Evolutionary conservation across 2,888 invertebrate genomes (phyloP), one percentile per base, ranked within the genome.

Genomic region (Glaucopsyche alexis): DNA sequence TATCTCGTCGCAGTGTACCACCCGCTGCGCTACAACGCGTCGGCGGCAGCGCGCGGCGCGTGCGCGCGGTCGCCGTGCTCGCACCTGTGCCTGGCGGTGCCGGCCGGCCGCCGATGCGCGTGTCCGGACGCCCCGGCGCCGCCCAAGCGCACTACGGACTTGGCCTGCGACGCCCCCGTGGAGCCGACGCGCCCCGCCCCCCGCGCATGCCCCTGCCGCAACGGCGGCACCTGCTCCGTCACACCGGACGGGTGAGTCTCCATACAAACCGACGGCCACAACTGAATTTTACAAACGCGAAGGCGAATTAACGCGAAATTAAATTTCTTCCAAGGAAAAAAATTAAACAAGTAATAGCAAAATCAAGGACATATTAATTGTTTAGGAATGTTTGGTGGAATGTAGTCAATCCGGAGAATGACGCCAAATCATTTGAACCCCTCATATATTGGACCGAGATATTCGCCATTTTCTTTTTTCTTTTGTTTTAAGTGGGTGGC

Each of bases 81-180:
- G 71, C 99, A 99, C 93, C 93, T 99, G 77, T 99, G 99, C 88
- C 94, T 99, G 66, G 93, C 97, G 13, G 96, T 98, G 76, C 99
- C 99, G 0, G 96, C 95, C 65, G 98, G 98, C 0, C 95, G 96
- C 80, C 95, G 96, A 74, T 99, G 99, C 87, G 95, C 96, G 13
- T 99, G 99, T 87, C 99, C 99, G 78, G 99, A 96, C 91, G 93
- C 92, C 55, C 91, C 91, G 75, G 82, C 80, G 78, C 85, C 85
- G 79, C 93, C 94, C 76, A 94, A 94, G 80, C 93, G 93, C 77
- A 87, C 89, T 77, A 94, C 95, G 77, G 96, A 96, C 80, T 94
- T 95, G 13, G 88, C 94, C 67, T 99, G 98, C 84, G 97, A 98
- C 88, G 97, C 98, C 11, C 71, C 71, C 60, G 71, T 7, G 7